Conservation (phyloP, 2,888 invertebrate species). For the Agonopterix alstromeriana region DNA sequence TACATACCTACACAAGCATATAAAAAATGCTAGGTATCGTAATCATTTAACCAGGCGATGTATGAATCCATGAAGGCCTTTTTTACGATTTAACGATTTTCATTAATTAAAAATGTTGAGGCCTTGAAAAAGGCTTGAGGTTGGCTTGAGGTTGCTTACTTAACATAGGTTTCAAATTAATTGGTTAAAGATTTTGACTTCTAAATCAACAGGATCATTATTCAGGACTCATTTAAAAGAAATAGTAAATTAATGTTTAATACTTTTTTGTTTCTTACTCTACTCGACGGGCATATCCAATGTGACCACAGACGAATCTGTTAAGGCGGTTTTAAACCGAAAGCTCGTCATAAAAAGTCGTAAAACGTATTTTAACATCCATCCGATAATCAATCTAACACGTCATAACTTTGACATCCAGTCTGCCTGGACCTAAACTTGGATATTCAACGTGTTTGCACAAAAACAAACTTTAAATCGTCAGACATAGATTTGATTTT, state of each 20-base stretch:
- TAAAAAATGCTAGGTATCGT: too few relatives aligned
- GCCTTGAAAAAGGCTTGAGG: neutral
- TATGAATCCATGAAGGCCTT: too few relatives aligned
- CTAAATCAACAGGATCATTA: neutral
- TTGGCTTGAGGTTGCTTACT: neutral
- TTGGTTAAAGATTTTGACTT: neutral
- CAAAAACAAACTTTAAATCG: constrained; percentile 6
- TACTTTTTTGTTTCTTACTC: constrained; percentile 1
- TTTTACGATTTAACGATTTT: too few relatives aligned
- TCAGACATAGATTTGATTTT: constrained; percentile 21
- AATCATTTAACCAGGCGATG: too few relatives aligned
- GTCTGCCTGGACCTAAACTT: constrained; percentile 56
- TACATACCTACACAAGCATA: too few relatives aligned
- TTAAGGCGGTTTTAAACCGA: constrained; percentile 58
- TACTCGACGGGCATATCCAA: constrained; percentile 24
- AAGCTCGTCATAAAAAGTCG: constrained; percentile 69
- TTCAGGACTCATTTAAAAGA: neutral
- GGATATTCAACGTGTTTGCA: constrained; percentile 9
- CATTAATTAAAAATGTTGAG: too few relatives aligned
- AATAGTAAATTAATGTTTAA: too few relatives aligned
- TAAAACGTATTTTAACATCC: constrained; percentile 77
- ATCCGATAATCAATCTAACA: constrained; percentile 78
- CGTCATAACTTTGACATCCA: constrained; percentile 77
- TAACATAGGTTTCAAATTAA: neutral
- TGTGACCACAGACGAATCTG: constrained; percentile 56